Evolutionary conservation across 2,888 invertebrate species (phyloP).

Genomic region (Tetrapedia diversipes): DNA sequence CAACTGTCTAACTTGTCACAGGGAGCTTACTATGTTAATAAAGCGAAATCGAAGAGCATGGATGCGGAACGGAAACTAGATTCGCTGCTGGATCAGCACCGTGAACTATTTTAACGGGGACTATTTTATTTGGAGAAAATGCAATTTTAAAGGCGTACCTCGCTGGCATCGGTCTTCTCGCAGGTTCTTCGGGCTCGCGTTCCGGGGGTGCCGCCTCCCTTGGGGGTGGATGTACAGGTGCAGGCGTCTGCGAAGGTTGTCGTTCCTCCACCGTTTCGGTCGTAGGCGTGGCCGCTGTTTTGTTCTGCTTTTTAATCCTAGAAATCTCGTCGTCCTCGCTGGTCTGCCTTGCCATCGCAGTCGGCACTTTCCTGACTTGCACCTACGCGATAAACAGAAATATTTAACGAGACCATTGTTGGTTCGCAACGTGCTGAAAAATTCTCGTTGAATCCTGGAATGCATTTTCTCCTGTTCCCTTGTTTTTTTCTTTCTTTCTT

Average conservation of each 20-base stretch:
- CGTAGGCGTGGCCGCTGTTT: constrained; percentile 84
- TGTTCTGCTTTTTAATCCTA: constrained; percentile 93
- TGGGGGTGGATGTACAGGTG: constrained; percentile 79
- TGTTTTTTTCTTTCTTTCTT: background rate
- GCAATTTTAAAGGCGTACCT: constrained; percentile 64
- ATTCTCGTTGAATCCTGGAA: constrained; percentile 5
- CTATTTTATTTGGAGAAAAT: background rate
- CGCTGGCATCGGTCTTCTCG: constrained; percentile 88
- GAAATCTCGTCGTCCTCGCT: constrained; percentile 96
- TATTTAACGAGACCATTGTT: constrained; percentile 27
- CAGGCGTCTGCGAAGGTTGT: constrained; percentile 64
- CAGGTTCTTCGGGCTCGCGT: constrained; percentile 86
- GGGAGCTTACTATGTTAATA: background rate
- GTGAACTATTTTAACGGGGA: too few species aligned
- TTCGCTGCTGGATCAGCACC: too few species aligned
- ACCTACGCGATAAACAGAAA: constrained; percentile 69
- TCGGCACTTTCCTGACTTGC: constrained; percentile 76
- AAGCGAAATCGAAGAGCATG: background rate
- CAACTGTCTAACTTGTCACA: background rate
- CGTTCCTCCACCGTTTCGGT: constrained; percentile 84
- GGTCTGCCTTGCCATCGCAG: constrained; percentile 89
- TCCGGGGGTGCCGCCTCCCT: constrained; percentile 84
- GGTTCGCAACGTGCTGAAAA: background rate
- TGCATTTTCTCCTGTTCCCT: background rate
- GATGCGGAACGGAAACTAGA: background rate